phyloP scores from a whole-genome alignment of 2,888 invertebrate species.

The Nowickia ferox region DNA sequence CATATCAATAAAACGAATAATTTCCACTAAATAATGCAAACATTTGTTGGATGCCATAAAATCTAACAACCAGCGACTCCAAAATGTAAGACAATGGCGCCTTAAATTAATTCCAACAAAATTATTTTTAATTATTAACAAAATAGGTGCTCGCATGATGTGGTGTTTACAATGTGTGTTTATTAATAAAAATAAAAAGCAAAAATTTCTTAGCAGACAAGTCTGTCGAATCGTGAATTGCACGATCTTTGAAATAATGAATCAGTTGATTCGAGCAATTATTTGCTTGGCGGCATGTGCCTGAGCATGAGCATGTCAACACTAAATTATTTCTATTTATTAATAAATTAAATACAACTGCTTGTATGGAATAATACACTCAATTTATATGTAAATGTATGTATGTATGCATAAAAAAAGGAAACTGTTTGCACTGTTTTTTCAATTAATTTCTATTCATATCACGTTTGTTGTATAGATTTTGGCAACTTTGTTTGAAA shows the following conservation, averaged over 20 bases:
- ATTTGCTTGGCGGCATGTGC: slow-evolving; percentile 14
- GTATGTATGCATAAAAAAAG: too few relatives aligned
- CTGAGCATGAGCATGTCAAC: not conserved
- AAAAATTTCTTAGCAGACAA: not conserved
- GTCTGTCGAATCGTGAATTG: not conserved
- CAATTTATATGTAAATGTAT: too few relatives aligned
- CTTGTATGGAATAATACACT: too few relatives aligned
- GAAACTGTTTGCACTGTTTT: too few relatives aligned
- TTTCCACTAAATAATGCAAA: not conserved
- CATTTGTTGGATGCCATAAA: not conserved
- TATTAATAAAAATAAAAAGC: not conserved
- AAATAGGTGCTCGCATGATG: not conserved
- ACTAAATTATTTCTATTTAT: slow-evolving; percentile 39
- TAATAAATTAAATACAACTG: not conserved
- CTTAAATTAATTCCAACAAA: not conserved
- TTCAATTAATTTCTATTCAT: slow-evolving; percentile 48
- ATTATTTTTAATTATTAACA: too few relatives aligned
- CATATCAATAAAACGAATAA: not conserved
- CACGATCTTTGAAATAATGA: too few relatives aligned
- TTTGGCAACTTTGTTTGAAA: slow-evolving; percentile 1
- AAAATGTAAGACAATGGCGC: not conserved
- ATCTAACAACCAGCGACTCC: not conserved
- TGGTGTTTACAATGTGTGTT: not conserved
- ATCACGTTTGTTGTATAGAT: slow-evolving; percentile 19
- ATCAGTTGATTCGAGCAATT: not conserved